A percentile compares a stretch with the other conserved stretches of the same genome.
Evolutionary conservation across 2,113 vertebrate genomes (phyloP).

Genomic region (Tragelaphus buxtoni): DNA sequence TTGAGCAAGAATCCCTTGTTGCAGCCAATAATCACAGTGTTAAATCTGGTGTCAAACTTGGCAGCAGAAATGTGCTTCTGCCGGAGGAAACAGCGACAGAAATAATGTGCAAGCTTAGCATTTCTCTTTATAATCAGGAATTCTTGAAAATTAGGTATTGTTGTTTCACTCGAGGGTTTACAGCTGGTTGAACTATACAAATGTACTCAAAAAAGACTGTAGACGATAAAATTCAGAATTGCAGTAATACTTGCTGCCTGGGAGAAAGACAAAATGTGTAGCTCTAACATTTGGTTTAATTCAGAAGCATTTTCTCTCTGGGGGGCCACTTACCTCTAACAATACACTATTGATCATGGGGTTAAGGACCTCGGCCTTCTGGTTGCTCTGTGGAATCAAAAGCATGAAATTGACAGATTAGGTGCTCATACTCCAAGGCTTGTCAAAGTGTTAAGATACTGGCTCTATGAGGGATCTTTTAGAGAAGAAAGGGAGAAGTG

Average conservation of each 20-base stretch:
- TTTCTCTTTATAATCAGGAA: conserved; percentile 54
- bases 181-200: conserved; percentile 57
- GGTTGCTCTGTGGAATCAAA: conserved; percentile 84
- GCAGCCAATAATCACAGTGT: background rate
- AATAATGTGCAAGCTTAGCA: conserved; percentile 42
- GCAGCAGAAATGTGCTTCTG: conserved; percentile 37
- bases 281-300: background rate
- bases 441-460: background rate
- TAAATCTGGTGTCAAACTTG: conserved; percentile 46
- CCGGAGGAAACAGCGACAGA: background rate
- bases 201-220: background rate
- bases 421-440: background rate
- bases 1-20: background rate
- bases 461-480: background rate
- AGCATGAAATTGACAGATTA: conserved; percentile 51
- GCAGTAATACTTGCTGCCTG: background rate
- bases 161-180: conserved; percentile 1
- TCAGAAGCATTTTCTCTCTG: background rate
- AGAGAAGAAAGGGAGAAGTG: background rate
- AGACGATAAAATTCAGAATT: conserved; percentile 39
- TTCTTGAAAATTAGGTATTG: conserved; percentile 58
- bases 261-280: background rate
- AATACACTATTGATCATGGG: conserved; percentile 88
- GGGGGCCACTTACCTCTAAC: conserved; percentile 87
- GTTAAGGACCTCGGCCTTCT: conserved; percentile 93